phyloP scores from a whole-genome alignment of 2,113 vertebrate species.

The Gallinago undulata region DNA sequence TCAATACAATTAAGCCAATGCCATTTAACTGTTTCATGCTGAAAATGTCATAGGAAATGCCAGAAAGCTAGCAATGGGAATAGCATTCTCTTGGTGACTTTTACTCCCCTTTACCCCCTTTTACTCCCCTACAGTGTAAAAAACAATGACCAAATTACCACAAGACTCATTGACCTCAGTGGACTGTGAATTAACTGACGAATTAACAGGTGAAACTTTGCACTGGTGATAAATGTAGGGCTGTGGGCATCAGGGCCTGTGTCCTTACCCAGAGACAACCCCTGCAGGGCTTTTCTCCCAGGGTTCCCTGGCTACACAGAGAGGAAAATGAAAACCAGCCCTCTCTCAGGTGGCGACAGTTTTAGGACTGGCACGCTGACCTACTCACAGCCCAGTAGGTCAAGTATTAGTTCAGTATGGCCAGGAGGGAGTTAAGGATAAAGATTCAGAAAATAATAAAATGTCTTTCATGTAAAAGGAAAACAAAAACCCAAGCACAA shows the following conservation, averaged over 20 bases:
- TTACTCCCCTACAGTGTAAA: too few relatives aligned
- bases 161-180: not conserved
- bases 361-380: not conserved
- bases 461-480: not conserved
- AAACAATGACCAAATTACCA: not conserved
- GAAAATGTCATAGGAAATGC: too few relatives aligned
- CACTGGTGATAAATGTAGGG: not conserved
- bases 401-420: not conserved
- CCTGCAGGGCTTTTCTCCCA: not conserved
- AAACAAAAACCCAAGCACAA: not conserved
- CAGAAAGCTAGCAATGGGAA: not conserved
- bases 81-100: not conserved
- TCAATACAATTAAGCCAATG: not conserved
- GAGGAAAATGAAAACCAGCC: not conserved
- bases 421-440: not conserved
- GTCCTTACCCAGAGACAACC: not conserved
- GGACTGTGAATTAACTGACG: not conserved
- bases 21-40: too few relatives aligned
- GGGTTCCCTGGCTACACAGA: not conserved
- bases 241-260: not conserved
- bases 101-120: not conserved
- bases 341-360: too few relatives aligned
- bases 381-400: not conserved
- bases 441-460: not conserved
- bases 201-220: not conserved